Conservation (phyloP, 2,888 invertebrate species). For the Uropetala carovei region DNA sequence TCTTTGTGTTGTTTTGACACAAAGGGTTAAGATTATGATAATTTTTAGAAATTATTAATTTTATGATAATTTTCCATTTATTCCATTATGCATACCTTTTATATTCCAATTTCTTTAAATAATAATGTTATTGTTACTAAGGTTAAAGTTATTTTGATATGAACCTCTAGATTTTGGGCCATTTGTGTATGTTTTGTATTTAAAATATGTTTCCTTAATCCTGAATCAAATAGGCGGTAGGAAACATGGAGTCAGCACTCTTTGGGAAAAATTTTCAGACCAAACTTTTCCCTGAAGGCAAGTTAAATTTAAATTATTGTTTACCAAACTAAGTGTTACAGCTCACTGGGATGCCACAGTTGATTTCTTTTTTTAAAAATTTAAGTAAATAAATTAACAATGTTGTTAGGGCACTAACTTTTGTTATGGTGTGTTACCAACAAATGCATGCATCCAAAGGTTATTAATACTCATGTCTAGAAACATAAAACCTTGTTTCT, state of each 20-base stretch:
- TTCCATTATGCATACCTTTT: background rate
- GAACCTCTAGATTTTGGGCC: background rate
- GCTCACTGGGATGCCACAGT: too few species aligned
- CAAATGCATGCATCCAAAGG: too few species aligned
- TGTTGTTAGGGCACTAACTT: too few species aligned
- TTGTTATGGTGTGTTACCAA: too few species aligned
- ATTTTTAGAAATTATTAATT: too few species aligned
- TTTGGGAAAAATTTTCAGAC: conserved; percentile 94
- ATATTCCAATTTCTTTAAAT: too few species aligned
- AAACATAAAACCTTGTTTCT: too few species aligned
- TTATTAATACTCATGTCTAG: too few species aligned
- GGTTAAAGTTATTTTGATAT: background rate
- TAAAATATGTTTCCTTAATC: conserved; percentile 66
- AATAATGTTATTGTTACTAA: background rate
- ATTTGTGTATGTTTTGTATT: background rate
- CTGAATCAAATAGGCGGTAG: conserved; percentile 81
- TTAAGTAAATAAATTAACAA: too few species aligned
- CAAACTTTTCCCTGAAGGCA: conserved; percentile 89
- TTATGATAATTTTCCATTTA: background rate
- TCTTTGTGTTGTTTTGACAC: background rate
- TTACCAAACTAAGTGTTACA: too few species aligned
- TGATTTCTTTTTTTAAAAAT: too few species aligned
- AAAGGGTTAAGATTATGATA: background rate
- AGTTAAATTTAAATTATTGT: conserved; percentile 43
- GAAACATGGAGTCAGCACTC: conserved; percentile 89